A percentile compares a stretch with the other conserved stretches of the same genome.
These are phyloP conservation scores for Monochamus alternatus DNA, from an alignment of 2,888 invertebrate genomes.

Conservation along the genomic window DNA sequence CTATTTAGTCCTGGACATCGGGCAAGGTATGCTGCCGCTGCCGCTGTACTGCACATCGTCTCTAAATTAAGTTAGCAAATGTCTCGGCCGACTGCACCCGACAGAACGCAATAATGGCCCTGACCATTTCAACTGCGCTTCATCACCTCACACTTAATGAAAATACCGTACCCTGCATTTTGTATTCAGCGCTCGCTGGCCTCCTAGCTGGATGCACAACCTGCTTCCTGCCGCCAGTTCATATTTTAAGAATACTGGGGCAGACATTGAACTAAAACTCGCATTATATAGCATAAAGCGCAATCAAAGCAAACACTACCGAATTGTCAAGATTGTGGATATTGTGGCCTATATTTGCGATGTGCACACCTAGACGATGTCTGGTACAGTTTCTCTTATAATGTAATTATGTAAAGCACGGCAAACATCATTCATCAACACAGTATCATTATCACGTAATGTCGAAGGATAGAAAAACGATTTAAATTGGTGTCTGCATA, in stretches of 20 bases:
- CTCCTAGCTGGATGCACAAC: constrained; percentile 40
- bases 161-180: constrained; percentile 66
- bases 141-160: constrained; percentile 69
- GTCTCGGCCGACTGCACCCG: constrained; percentile 65
- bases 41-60: constrained; percentile 53
- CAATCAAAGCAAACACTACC: too few species aligned
- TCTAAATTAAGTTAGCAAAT: constrained; percentile 70
- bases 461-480: too few species aligned
- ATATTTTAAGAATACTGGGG: constrained; percentile 23
- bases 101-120: constrained; percentile 66
- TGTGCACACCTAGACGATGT: too few species aligned
- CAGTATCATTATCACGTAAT: too few species aligned
- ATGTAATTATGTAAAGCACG: too few species aligned
- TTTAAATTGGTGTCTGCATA: too few species aligned
- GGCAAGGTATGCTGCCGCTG: constrained; percentile 54
- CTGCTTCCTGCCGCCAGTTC: constrained; percentile 33
- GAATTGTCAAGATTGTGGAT: too few species aligned
- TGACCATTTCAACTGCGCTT: constrained; percentile 63
- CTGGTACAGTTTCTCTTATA: too few species aligned
- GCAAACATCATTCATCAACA: too few species aligned
- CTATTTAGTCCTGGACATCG: constrained; percentile 53
- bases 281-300: not conserved
- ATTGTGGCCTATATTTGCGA: too few species aligned
- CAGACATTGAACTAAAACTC: constrained; percentile 15
- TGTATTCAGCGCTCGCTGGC: constrained; percentile 59